phyloP scores from a whole-genome alignment of 2,888 invertebrate genomes.

The Trichogramma dendrolimi region DNA sequence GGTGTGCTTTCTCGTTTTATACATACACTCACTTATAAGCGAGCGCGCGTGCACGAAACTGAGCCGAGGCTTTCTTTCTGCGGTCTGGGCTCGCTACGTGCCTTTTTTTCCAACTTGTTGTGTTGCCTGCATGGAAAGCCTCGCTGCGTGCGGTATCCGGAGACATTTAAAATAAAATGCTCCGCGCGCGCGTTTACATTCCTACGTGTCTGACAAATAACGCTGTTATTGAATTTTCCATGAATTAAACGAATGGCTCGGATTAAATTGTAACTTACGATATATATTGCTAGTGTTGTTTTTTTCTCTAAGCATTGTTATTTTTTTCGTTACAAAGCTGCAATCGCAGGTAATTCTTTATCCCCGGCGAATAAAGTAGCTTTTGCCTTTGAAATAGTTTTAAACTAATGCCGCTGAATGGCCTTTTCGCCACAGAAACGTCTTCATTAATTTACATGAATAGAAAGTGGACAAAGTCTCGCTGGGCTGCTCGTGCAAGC shows the following conservation, averaged over 20 bases:
- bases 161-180: constrained; percentile 19
- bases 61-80: constrained; percentile 13
- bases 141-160: not conserved
- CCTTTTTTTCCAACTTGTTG: constrained; percentile 11
- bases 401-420: too few species aligned
- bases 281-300: constrained; percentile 8
- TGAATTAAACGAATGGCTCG: constrained; percentile 8
- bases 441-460: too few species aligned
- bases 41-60: not conserved
- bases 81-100: constrained; percentile 16
- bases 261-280: not conserved
- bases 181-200: not conserved
- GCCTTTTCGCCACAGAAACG: too few species aligned
- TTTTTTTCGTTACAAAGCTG: not conserved
- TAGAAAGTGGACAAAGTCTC: too few species aligned
- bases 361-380: too few species aligned
- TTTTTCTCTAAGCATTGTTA: constrained; percentile 6
- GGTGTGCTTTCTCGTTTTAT: constrained; percentile 13
- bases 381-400: too few species aligned
- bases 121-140: not conserved
- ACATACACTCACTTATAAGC: not conserved
- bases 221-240: constrained; percentile 21
- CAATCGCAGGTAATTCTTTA: not conserved
- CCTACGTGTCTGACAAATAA: constrained; percentile 13
- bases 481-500: too few species aligned